Evolutionary conservation across 2,888 invertebrate species (phyloP).

Genomic region (Pseudoips prasinana): DNA sequence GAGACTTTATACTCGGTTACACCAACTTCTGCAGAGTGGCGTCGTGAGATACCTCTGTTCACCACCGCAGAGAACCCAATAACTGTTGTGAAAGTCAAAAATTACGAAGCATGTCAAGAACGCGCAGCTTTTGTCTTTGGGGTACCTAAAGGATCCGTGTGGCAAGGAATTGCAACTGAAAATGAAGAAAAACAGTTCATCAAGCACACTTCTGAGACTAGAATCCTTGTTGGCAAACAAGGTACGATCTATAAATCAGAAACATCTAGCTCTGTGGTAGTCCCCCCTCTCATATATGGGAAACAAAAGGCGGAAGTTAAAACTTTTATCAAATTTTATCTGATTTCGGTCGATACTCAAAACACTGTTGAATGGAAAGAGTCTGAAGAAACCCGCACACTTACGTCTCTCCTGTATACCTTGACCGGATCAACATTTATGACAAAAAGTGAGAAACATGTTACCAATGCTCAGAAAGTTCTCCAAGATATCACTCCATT

Average conservation of each 20-base stretch:
- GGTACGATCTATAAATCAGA: slow-evolving; percentile 85
- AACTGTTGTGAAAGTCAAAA: slow-evolving; percentile 84
- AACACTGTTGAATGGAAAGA: slow-evolving; percentile 59
- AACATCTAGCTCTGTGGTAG: slow-evolving; percentile 81
- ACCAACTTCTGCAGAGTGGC: slow-evolving; percentile 79
- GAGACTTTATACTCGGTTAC: slow-evolving; percentile 86
- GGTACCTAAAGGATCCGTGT: slow-evolving; percentile 75
- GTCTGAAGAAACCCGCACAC: slow-evolving; percentile 57
- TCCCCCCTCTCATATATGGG: slow-evolving; percentile 82
- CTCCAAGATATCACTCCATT: slow-evolving; percentile 82
- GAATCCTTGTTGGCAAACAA: slow-evolving; percentile 77
- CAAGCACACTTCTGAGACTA: slow-evolving; percentile 80
- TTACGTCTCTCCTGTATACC: slow-evolving; percentile 80
- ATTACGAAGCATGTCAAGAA: slow-evolving; percentile 83
- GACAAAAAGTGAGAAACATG: slow-evolving; percentile 49
- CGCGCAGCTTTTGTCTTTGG: slow-evolving; percentile 84
- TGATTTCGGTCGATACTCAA: slow-evolving; percentile 52
- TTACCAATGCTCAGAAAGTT: slow-evolving; percentile 63
- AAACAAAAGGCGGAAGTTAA: slow-evolving; percentile 83
- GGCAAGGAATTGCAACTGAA: too few relatives aligned
- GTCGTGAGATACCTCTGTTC: slow-evolving; percentile 76
- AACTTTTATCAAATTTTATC: slow-evolving; percentile 81
- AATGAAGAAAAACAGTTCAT: slow-evolving; percentile 78
- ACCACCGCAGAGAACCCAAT: slow-evolving; percentile 70
- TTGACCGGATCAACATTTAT: slow-evolving; percentile 42